Base-by-base conservation (phyloP, 2,113 vertebrate genomes). In the Rallus limicola region DNA sequence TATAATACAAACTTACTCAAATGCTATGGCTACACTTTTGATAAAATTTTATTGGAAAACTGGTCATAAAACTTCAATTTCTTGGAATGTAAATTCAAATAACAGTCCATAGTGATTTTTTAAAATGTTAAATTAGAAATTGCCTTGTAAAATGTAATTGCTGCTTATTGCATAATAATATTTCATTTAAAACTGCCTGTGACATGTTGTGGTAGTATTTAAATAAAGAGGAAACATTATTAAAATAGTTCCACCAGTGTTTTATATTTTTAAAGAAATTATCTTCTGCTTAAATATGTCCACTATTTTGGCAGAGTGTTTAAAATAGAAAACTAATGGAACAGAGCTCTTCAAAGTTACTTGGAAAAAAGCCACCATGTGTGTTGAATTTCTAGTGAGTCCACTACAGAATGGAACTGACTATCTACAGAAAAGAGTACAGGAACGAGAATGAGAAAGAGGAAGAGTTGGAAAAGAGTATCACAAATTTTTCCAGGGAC, bases 31-130 rank as follows among this genome's bases (percentile, higher is more conserved):
- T 96, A 42, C 26, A 95, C 12, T 16, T 94, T 94, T 95, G 48
- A 83, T 60, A 90, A 94, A 89, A 92, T 68, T 97, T 97, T 75
- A 90, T 92, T 95, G 78, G 56, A 94, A 96, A 95, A 13, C 18
- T 87, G 63, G 38, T 93, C 85, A 82, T 85, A 88, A 95, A 86
- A 52, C 62, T 75, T 90, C 58, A 38, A 69, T 96, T 96, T 96
- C 86, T 92, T 82, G 34, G 50, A 95, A 58, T 50, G 34, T 64
- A 94, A 94, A 94, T 92, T 97, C 56, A 91, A 94, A 85, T 92
- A 96, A 80, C 56, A 92, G 50, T 48, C 52, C 53, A 78, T 67
- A 90, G 85, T 92, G 63, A 87, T 83, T 95, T 91, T 75, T 90
- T 34, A 6, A 96, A 90, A 87, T 60, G 19, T 90, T 81, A 72